These are phyloP conservation scores for Tethya wilhelma DNA, from an alignment of 37 sponge, comb jelly and placozoan species.

Conservation along the genomic window DNA sequence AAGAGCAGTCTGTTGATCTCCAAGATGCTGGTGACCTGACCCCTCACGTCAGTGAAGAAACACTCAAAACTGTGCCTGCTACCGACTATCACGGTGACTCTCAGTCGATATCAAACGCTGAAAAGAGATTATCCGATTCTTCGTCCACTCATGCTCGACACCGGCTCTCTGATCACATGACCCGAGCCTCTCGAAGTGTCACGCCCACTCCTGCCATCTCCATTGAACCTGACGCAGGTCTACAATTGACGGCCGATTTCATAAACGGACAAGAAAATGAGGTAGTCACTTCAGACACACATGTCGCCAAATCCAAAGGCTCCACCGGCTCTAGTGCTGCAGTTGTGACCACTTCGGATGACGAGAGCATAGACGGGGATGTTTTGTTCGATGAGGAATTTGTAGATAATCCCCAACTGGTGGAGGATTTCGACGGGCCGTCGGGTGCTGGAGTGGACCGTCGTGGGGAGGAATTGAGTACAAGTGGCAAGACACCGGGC, in stretches of 20 bases:
- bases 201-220: constrained; percentile 45
- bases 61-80: too few species aligned
- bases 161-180: too few species aligned
- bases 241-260: constrained; percentile 33
- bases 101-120: too few species aligned
- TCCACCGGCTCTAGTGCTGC: constrained; percentile 2
- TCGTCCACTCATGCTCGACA: too few species aligned
- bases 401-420: constrained; percentile 3
- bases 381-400: constrained; percentile 4
- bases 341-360: constrained; percentile 30
- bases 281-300: constrained; percentile 36
- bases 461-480: constrained; percentile 9
- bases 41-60: too few species aligned
- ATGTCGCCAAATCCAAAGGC: constrained; percentile 18
- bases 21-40: too few species aligned
- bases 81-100: too few species aligned
- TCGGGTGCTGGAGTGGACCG: not conserved
- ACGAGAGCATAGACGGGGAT: constrained; percentile 38
- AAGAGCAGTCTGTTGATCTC: too few species aligned
- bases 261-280: constrained; percentile 9
- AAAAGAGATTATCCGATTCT: too few species aligned
- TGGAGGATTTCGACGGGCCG: not conserved
- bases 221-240: constrained; percentile 35
- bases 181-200: constrained; percentile 17
- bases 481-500: not conserved